Evolutionary conservation across 1,140 invertebrate genomes (phyloP), one percentile per base, ranked within the genome.

Genomic region (Formica exsecta): DNA sequence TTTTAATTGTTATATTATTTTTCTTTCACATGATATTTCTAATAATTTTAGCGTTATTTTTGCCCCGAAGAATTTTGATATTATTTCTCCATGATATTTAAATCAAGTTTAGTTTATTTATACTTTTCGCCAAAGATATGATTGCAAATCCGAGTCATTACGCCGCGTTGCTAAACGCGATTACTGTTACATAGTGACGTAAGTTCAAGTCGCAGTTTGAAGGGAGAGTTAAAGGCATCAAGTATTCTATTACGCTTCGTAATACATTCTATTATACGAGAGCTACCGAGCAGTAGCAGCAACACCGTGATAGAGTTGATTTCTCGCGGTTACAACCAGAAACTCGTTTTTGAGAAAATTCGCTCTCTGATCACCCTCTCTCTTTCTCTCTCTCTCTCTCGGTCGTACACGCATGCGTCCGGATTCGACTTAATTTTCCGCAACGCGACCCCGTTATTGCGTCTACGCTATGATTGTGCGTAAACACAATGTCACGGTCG

Each of bases 271-370:
- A 81, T 71, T 81, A 71, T 73, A 19, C 11, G 16, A 59, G 25
- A 59, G 38, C 36, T 32, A 65, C 36, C 61, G 22, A 36, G 32
- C 3, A 29, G 62, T 7, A 3, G 44, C 64, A 7, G 41, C 64
- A 13, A 7, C 29, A 19, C 3, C 5, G 32, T 16, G 19, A 71
- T 29, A 22, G 9, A 59, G 51, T 41, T 81, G 48, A 81, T 81
- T 81, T 70, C 51, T 36, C 48, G 51, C 38, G 51, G 48, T 32
- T 38, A 16, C 51, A 57, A 57, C 16, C 38, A 29, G 79, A 8
- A 71, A 68, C 5, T 79, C 76, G 13, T 79, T 59, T 81, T 81
- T 41, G 22, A 81, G 51, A 81, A 73, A 81, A 73, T 71, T 81
- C 32, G 32, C 36, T 73, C 59, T 73, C 59, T 57, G 66, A 41